Base-by-base conservation (phyloP, 2,113 vertebrate species). In the Acinonyx jubatus region DNA sequence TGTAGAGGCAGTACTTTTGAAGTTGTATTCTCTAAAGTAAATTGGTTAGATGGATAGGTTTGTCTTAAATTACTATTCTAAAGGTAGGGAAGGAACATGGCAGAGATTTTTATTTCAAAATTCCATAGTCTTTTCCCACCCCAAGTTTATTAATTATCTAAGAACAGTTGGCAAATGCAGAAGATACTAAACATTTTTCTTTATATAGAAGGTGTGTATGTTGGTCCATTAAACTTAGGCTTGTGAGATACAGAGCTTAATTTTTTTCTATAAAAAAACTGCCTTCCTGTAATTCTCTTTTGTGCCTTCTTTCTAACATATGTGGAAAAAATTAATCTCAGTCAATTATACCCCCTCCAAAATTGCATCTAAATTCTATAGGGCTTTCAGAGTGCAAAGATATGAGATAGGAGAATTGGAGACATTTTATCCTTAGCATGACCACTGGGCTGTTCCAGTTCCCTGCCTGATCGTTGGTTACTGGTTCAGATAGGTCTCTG, bases 21-120 rank as follows among this genome's bases (percentile, higher is more conserved):
- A 89, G 78, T 95, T 94, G 48, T 80, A 11, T 71, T 89, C 41
- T 94, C 36, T 68, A 33, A 89, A 94, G 38, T 89, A 82, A 83
- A 66, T 81, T 68, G 87, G 85, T 63, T 90, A 92, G 66, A 36
- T 91, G 23, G 78, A 63, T 93, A 91, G 66, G 27, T 31, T 55
- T 93, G 8, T 38, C 92, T 84, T 79, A 94, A 96, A 63, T 91
- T 91, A 50, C 41, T 89, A 16, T 83, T n/a, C 36, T 83, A 73
- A 41, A 91, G 31, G 41, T 48, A 57, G 45, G 25, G 25, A 45
- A 92, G 45, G 25, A 83, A 66, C 21, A 57, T 25, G 5, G 11
- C 19, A 74, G 79, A 91, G 36, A 74, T 88, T 89, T 91, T 88
- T 55, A 45, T 83, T 80, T 95, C 16, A 69, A 12, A 81, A 78